Evolutionary conservation across 2,113 vertebrate genomes (phyloP).

Genomic region (Hystrix cristata): DNA sequence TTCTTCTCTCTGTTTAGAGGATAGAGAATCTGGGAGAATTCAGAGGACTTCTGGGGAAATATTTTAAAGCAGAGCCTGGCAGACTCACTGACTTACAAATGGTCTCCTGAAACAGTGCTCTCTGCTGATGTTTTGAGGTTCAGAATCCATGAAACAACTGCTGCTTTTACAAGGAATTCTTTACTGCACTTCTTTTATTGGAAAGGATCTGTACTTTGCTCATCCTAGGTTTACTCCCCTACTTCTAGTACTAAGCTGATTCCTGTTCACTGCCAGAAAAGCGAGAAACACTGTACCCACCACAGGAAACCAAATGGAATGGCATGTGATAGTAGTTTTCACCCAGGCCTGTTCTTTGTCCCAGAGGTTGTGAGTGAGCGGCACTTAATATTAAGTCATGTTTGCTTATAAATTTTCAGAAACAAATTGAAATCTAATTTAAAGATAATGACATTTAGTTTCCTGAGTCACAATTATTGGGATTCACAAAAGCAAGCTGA

Average conservation of each 20-base stretch:
- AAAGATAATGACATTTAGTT: background rate
- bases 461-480: background rate
- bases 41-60: background rate
- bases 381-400: conserved; percentile 22
- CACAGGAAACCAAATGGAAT: background rate
- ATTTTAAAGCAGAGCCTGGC: background rate
- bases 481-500: background rate
- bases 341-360: background rate
- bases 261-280: background rate
- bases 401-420: background rate
- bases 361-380: background rate
- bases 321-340: background rate
- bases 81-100: background rate
- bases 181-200: background rate
- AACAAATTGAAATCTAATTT: conserved; percentile 30
- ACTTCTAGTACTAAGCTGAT: background rate
- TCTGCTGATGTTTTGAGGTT: conserved; percentile 31
- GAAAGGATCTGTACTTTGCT: background rate
- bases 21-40: background rate
- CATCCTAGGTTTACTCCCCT: background rate
- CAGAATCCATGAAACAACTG: background rate
- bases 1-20: background rate
- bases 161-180: conserved; percentile 33
- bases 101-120: background rate
- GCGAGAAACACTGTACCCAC: background rate